Base-by-base conservation (phyloP, 2,888 invertebrate species). In the Phengaris arion region DNA sequence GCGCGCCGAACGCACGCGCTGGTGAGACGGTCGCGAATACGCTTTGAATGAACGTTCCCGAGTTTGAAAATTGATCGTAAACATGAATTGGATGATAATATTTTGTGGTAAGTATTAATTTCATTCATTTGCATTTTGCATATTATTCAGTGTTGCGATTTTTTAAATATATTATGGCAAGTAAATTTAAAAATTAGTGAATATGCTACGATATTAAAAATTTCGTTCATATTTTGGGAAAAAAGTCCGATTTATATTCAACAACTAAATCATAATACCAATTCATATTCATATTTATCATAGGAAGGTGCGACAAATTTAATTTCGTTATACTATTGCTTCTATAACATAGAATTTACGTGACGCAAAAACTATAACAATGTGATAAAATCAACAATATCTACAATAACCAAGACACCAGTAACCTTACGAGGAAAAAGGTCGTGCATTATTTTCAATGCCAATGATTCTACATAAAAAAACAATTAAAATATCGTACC, bases 1-100 rank as follows among this genome's bases (percentile, higher is more conserved):
- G 85, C 91, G 90, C 87, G 88, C 83, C 81, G 84, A 85, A 87
- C 85, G 85, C 87, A 89, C 86, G 91, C 90, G 90, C 86, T 82
- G 83, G 74, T 73, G 83, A 84, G 82, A 82, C 78, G 79, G 78
- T 80, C 81, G 74, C 76, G 77, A 78, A 74, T 85, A 84, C 68
- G 72, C 74, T 76, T 78, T 74, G 68, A 57, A 77, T 77, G 74
- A 77, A 78, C 75, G 74, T 77, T 77, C 69, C 52, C 74, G 68
- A 77, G 52, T 74, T 77, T 76, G 79, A 76, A 76, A 75, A 76
- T 77, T 69, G 75, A 45, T 76, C 72, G 68, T 77, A 59, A 79
- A 74, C 75, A 91, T 92, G 90, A 86, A 85, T 80, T 81, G 90
- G 82, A 85, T 85, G 83, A 82, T 92, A 76, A 79, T 91, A 80